Base-by-base conservation (phyloP, 2,113 vertebrate genomes). In the Mesocricetus auratus region DNA sequence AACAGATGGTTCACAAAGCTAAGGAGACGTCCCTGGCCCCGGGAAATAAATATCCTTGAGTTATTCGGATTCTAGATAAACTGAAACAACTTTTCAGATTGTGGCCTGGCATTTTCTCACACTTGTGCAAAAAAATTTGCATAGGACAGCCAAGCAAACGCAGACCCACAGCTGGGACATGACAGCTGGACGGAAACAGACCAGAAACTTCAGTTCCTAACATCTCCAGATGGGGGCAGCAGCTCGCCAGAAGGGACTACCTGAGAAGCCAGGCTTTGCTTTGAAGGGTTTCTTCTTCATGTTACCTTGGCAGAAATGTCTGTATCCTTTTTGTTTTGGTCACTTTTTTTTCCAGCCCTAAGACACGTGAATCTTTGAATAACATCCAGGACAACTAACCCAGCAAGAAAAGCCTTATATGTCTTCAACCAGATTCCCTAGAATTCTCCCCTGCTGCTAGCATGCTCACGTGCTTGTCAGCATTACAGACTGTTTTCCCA, bases 151-250 rank as follows among this genome's bases (percentile, higher is more conserved):
- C 62, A 39, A 58, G 68, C 26, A 74, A 50, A 60, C 0, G 77
- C 39, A 69, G 36, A 60, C 33, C 42, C 66, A 5, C 19, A 36
- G 68, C 12, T 4, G 1, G 2, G 19, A 92, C 26, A 22, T 45
- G 24, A 58, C 9, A 81, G 12, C 62, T 31, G 33, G 16, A 22
- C 39, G 6, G 2, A 0, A 81, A 81, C 16, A 3, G 12, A 94
- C 10, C 6, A 58, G 87, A 79, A 75, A 21, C 10, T 26, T 88
- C 90, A 36, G 88, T 96, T 92, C 42, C 90, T 31, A 42, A 10
- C 5, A 8, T 56, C 4, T 90, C 96, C 94, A 86, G 92, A 88
- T 1, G 89, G 66, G 95, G 95, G 97, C 96, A 96, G 96, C 89
- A 96, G 42, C 58, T 69, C 22, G 42, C 58, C 94, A 89, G 89